Conservation (phyloP, 2,113 vertebrate species). For the Brevimyrus niger region DNA sequence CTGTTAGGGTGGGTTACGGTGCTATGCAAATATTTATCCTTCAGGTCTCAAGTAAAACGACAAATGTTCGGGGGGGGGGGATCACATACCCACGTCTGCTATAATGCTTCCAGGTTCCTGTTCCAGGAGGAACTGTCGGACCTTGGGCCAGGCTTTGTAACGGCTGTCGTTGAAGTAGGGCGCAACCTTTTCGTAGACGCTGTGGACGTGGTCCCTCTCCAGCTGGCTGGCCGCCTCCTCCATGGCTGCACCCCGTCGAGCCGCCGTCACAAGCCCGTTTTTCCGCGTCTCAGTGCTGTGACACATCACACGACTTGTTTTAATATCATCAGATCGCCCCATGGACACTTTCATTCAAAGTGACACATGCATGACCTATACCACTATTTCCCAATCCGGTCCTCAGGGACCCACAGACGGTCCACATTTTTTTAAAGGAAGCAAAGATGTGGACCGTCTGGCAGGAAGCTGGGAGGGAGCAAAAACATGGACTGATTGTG, state of each 20-base stretch:
- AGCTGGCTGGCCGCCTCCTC: slow-evolving; percentile 66
- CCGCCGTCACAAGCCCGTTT: slow-evolving; percentile 39
- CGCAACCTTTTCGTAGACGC: slow-evolving; percentile 66
- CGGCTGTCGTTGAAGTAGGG: slow-evolving; percentile 63
- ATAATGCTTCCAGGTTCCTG: slow-evolving; percentile 62
- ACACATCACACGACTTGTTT: slow-evolving; percentile 2
- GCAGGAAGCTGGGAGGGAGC: not conserved
- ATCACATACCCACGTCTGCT: slow-evolving; percentile 62
- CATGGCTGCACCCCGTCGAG: slow-evolving; percentile 47
- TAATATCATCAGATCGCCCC: not conserved
- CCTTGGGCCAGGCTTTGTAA: slow-evolving; percentile 69
- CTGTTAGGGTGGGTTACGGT: not conserved
- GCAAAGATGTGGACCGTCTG: not conserved
- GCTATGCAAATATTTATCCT: slow-evolving; percentile 1
- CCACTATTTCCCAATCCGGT: not conserved
- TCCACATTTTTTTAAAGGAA: not conserved
- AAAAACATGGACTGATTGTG: no score
- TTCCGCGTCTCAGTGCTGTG: slow-evolving; percentile 39
- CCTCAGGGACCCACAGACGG: not conserved
- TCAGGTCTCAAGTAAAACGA: not conserved
- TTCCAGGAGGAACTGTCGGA: slow-evolving; percentile 65
- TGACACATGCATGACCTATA: not conserved
- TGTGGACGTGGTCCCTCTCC: slow-evolving; percentile 61
- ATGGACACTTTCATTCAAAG: not conserved
- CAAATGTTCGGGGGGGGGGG: not conserved